These are phyloP conservation scores for Urocitellus parryii DNA, from an alignment of 2,113 vertebrate genomes.

Conservation along the genomic window DNA sequence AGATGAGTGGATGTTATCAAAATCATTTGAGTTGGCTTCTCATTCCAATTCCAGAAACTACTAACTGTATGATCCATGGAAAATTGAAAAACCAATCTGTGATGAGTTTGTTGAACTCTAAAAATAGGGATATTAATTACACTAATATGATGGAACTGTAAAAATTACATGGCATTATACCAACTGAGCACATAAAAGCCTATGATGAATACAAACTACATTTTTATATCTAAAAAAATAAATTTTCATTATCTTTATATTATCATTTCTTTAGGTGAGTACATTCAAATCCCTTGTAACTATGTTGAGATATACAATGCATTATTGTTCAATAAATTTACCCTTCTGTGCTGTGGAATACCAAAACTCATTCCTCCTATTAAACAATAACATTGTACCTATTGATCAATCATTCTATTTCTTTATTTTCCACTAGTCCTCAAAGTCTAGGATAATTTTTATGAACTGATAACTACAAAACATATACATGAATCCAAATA, in stretches of 20 bases:
- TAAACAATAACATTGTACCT: not conserved
- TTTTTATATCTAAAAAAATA: not conserved
- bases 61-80: not conserved
- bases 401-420: not conserved
- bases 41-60: not conserved
- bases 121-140: not conserved
- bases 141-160: not conserved
- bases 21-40: not conserved
- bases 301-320: not conserved
- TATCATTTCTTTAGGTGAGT: not conserved
- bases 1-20: rapidly evolving
- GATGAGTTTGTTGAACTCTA: not conserved
- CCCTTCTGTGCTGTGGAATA: rapidly evolving
- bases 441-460: not conserved
- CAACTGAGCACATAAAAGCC: not conserved
- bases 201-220: not conserved
- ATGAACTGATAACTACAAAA: not conserved
- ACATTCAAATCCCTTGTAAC: not conserved
- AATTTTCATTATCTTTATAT: not conserved
- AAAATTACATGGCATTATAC: not conserved
- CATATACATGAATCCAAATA: not conserved
- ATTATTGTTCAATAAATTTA: not conserved
- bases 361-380: too few species aligned
- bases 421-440: not conserved
- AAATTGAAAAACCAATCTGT: not conserved